Percentiles rank a stretch among this genome's conserved stretches.
phyloP scores from a whole-genome alignment of 2,113 vertebrate species.

The Mus pahari region DNA sequence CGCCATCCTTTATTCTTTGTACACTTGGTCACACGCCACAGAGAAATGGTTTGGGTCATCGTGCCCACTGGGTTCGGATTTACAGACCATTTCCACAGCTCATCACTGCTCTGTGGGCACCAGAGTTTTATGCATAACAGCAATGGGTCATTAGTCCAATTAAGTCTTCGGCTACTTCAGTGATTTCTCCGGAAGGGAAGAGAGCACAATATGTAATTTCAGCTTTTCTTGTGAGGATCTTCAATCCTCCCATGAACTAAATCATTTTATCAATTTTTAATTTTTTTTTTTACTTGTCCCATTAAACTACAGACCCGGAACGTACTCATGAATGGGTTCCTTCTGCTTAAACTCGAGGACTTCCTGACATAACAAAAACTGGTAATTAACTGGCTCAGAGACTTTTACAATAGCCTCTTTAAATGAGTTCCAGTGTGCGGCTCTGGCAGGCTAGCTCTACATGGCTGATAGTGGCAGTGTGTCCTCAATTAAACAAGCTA shows the following conservation, averaged over 20 bases:
- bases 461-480: constrained; percentile 81
- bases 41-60: background rate
- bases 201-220: constrained; percentile 86
- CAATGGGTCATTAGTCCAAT: constrained; percentile 84
- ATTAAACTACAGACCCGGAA: constrained; percentile 91
- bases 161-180: constrained; percentile 80
- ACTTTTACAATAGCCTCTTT: constrained; percentile 88
- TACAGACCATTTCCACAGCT: constrained; percentile 60
- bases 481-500: constrained; percentile 78
- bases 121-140: constrained; percentile 79
- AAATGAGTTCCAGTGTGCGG: constrained; percentile 82
- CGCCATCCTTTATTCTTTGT: constrained; percentile 3
- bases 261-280: constrained; percentile 87
- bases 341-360: constrained; percentile 89
- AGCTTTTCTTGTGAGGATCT: constrained; percentile 84
- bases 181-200: constrained; percentile 78
- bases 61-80: background rate
- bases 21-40: background rate
- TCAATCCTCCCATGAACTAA: constrained; percentile 83
- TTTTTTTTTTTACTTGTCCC: constrained; percentile 83
- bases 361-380: constrained; percentile 91
- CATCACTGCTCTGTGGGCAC: constrained; percentile 39
- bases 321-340: constrained; percentile 89
- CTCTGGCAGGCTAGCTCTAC: constrained; percentile 73
- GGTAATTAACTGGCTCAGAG: constrained; percentile 88